Percentiles rank a stretch among this genome's conserved stretches.
These are phyloP conservation scores for Recurvirostra avosetta DNA, from an alignment of 2,113 vertebrate species.

Conservation along the genomic window DNA sequence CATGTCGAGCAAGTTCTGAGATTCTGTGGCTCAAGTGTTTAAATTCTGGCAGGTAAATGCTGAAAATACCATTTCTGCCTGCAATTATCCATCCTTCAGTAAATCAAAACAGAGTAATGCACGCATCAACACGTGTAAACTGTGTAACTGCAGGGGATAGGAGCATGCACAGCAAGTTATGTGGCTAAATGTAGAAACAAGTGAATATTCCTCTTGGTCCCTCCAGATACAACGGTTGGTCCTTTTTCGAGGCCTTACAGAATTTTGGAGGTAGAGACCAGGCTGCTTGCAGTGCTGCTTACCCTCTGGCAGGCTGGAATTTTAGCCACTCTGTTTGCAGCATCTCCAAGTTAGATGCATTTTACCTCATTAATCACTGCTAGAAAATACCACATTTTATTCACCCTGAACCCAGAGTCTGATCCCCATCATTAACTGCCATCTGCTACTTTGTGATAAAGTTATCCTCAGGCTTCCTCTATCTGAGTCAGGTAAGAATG, in stretches of 20 bases:
- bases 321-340: background rate
- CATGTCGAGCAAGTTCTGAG: background rate
- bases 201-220: background rate
- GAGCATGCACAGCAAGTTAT: background rate
- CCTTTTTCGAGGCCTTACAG: background rate
- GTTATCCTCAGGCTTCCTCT: background rate
- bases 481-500: background rate
- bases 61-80: background rate
- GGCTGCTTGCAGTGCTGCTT: background rate
- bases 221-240: background rate
- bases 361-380: conserved; percentile 9
- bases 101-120: background rate
- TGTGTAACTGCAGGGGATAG: background rate
- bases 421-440: background rate
- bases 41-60: background rate
- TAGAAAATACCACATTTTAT: background rate
- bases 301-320: background rate
- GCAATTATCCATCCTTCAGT: background rate
- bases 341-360: background rate
- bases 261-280: background rate
- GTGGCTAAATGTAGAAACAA: background rate
- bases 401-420: background rate
- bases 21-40: background rate
- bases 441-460: conserved; percentile 23
- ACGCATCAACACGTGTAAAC: background rate